Base-by-base conservation (phyloP, 1,140 invertebrate species). In the Paraescarpia echinospica region DNA sequence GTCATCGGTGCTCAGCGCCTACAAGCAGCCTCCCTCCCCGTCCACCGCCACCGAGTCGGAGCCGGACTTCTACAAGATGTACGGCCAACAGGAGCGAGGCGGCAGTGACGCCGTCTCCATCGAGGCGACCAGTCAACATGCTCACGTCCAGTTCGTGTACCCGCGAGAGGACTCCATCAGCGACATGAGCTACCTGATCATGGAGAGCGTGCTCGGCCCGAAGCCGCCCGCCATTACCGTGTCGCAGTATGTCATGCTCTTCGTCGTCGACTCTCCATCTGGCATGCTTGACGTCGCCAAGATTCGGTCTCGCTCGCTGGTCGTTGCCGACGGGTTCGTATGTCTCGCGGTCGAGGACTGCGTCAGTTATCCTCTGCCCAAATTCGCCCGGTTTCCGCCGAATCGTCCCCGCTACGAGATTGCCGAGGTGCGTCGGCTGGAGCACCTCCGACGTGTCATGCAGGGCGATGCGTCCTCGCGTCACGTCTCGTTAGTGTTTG, bases 291-390 rank as follows among this genome's bases (percentile, higher is more conserved):
- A 51, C 34, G 92, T 34, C 33, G 22, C 48, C 33, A 35, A 89
- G 92, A n/a, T 27, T 34, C 22, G 35, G 1, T 92, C 95, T 18
- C 92, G 94, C 14, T 95, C 94, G 88, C 91, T 96, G n/a, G 94
- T 96, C 51, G 91, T 96, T n/a, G 96, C 95, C 88, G 94, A 94
- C 92, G 92, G 94, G 31, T 94, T 95, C 92, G 41, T 96, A 14
- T 95, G 94, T 93, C 92, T 96, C 14, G 93, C 94, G 0, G 93
- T 93, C 90, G 95, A 96, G 90, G 95, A 96, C 94, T 91, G 95
- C 31, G 95, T 95, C 12, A 95, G 94, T 93, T 96, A 96, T 92
- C 95, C 95, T 9, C 92, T 96, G 27, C 95, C 95, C n/a, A 95
- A 95, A 41, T 96, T 96, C 94, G 95, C 95, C 18, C 91, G 95